Evolutionary conservation across 2,888 invertebrate genomes (phyloP).

Genomic region (Seira ritae): DNA sequence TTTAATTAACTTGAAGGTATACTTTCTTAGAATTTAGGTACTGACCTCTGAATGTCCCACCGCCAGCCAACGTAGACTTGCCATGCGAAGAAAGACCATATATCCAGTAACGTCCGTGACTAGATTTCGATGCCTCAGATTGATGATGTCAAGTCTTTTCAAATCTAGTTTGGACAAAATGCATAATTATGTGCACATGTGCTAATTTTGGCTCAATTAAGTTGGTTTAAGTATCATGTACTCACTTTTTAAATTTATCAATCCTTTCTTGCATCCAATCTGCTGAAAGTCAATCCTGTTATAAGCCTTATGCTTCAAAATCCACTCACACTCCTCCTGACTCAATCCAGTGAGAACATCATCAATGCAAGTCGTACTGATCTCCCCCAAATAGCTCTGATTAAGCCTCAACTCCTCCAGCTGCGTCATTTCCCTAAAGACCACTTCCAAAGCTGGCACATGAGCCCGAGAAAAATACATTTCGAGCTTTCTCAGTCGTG

Average conservation of each 20-base stretch:
- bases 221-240: background rate
- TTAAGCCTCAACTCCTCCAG: conserved; percentile 61
- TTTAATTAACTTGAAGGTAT: conserved; percentile 10
- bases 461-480: conserved; percentile 62
- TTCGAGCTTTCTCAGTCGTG: conserved; percentile 55
- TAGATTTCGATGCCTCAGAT: conserved; percentile 58
- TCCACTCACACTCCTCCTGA: conserved; percentile 64
- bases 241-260: conserved; percentile 61
- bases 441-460: conserved; percentile 54
- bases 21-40: conserved; percentile 1
- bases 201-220: background rate
- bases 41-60: conserved; percentile 60
- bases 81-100: conserved; percentile 59
- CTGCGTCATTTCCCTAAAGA: conserved; percentile 59
- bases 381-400: conserved; percentile 67
- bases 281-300: conserved; percentile 40
- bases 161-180: conserved; percentile 40
- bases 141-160: conserved; percentile 62
- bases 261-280: conserved; percentile 52
- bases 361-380: conserved; percentile 62
- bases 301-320: conserved; percentile 62
- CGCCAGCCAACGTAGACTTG: conserved; percentile 38
- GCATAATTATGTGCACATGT: background rate
- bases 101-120: conserved; percentile 64
- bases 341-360: conserved; percentile 59